Percentiles rank a stretch among this genome's conserved stretches.
Conservation (phyloP, 2,797 vertebrate genomes). For the Chaenodraco wilsoni region DNA sequence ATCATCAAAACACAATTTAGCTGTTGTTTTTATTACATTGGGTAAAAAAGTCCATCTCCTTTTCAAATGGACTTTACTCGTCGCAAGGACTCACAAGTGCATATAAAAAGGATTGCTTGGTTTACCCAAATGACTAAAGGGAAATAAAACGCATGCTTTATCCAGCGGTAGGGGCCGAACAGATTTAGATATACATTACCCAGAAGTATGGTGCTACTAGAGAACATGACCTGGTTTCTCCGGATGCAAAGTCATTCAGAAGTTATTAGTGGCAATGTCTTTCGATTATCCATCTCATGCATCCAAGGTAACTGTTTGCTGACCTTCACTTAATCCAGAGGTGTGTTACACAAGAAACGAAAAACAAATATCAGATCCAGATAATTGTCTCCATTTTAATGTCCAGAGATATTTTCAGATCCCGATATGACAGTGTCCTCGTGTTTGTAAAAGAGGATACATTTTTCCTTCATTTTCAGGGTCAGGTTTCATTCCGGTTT, state of each 20-base stretch:
- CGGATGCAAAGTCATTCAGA: no score
- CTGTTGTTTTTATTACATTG: neutral
- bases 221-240: no score
- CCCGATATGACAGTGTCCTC: neutral
- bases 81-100: neutral
- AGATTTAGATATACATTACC: neutral
- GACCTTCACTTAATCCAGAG: neutral
- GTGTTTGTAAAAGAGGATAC: neutral
- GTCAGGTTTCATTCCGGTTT: no score
- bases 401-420: neutral
- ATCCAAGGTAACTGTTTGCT: no score
- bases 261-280: no score
- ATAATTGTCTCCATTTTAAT: neutral
- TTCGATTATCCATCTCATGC: no score
- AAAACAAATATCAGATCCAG: no score
- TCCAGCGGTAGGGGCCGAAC: neutral
- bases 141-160: neutral
- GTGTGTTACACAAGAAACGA: neutral
- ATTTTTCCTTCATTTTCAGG: no score
- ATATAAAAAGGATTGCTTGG: neutral
- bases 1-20: constrained; percentile 3
- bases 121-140: neutral
- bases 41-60: neutral
- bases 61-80: neutral
- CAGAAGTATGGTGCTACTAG: neutral